A percentile compares a stretch with the other conserved stretches of the same genome.
These are phyloP conservation scores for Asarcornis scutulata DNA, from an alignment of 2,113 vertebrate genomes.

Conservation along the genomic window DNA sequence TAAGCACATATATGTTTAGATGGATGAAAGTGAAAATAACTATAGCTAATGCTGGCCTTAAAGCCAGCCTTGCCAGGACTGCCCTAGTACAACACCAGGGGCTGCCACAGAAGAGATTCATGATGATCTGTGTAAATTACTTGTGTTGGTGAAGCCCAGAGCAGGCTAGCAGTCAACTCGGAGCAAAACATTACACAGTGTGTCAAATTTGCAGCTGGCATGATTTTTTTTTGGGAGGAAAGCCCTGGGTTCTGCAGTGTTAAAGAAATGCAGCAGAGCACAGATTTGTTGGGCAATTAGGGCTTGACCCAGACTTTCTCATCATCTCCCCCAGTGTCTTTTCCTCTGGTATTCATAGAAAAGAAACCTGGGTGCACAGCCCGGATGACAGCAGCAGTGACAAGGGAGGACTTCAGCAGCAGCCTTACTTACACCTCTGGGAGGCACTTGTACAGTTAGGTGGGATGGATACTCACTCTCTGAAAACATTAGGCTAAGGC, in stretches of 20 bases:
- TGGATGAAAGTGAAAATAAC: background rate
- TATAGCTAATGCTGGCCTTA: background rate
- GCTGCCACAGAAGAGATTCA: background rate
- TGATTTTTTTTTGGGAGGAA: background rate
- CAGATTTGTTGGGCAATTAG: background rate
- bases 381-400: background rate
- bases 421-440: background rate
- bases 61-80: background rate
- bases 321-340: background rate
- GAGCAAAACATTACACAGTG: accelerated
- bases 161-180: background rate
- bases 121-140: background rate
- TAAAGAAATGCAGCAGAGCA: background rate
- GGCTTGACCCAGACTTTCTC: background rate
- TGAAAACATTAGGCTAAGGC: background rate
- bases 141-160: background rate
- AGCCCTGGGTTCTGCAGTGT: background rate
- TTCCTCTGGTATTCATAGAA: background rate
- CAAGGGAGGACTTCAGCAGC: background rate
- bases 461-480: background rate
- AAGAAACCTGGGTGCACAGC: background rate
- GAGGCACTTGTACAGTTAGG: background rate
- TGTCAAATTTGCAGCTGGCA: background rate
- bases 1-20: background rate
- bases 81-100: background rate